A percentile compares a stretch with the other conserved stretches of the same genome.
Conservation (phyloP, 2,888 invertebrate genomes). For the Sminthurinus aureus region DNA sequence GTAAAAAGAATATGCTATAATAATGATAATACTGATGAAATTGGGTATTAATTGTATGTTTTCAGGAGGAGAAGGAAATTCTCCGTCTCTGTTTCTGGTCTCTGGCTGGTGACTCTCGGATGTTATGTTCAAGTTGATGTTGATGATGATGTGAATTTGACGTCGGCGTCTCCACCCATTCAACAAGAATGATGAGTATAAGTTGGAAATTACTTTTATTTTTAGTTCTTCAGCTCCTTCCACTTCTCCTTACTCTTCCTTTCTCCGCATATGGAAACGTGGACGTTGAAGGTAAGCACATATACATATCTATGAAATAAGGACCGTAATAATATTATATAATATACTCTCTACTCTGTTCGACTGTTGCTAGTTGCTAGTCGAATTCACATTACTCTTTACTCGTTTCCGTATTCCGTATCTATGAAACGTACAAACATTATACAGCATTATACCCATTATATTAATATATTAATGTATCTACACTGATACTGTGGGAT, state of each 20-base stretch:
- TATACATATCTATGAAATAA: too few relatives aligned
- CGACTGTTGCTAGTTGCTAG: not conserved
- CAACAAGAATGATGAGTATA: conserved; percentile 26
- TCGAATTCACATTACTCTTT: not conserved
- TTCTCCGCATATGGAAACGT: conserved; percentile 40
- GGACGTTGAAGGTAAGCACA: conserved; percentile 43
- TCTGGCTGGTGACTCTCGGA: not conserved
- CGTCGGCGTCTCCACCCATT: conserved; percentile 6
- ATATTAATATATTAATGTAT: not conserved
- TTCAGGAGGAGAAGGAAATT: not conserved
- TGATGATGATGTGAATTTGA: conserved; percentile 18
- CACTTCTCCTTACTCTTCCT: too few relatives aligned
- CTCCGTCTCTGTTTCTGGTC: not conserved
- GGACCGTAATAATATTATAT: not conserved
- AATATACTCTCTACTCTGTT: not conserved
- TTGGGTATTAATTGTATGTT: conserved; percentile 1
- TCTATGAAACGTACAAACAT: not conserved
- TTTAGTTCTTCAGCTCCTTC: conserved; percentile 36
- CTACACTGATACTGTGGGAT: not conserved
- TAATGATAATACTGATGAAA: not conserved
- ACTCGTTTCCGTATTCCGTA: not conserved
- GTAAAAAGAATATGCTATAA: too few relatives aligned
- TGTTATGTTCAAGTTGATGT: not conserved
- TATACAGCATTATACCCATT: not conserved
- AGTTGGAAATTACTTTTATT: conserved; percentile 31